Percentiles rank a stretch among this genome's conserved stretches.
These are phyloP conservation scores for Pangasius macronema DNA, from an alignment of 2,797 vertebrate species.

Conservation along the genomic window DNA sequence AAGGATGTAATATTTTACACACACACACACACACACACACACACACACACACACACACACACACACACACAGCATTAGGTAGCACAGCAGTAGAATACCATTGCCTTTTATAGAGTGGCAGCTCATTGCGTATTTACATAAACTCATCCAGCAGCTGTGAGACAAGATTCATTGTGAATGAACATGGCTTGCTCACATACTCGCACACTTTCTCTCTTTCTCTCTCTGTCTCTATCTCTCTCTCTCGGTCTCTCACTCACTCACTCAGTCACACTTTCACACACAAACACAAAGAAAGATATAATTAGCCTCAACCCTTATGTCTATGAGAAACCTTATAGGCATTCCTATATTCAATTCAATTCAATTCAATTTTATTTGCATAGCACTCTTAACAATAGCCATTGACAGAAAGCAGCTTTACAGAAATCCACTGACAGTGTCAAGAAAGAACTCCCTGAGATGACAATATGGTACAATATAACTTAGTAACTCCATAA, in stretches of 20 bases:
- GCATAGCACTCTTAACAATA: neutral
- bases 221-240: neutral
- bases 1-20: neutral
- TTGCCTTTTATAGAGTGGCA: conserved; percentile 77
- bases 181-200: conserved; percentile 30
- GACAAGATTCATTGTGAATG: conserved; percentile 33
- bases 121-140: conserved; percentile 51
- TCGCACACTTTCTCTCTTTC: neutral
- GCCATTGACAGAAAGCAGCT: neutral
- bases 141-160: conserved; percentile 36
- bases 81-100: conserved; percentile 67
- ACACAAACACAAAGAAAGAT: neutral
- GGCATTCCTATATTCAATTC: neutral
- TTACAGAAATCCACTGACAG: neutral
- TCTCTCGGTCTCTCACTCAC: no score
- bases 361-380: neutral
- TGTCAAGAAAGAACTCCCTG: neutral
- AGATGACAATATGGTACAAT: neutral
- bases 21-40: conserved; percentile 22
- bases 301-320: neutral
- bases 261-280: conserved; percentile 17
- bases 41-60: conserved; percentile 21
- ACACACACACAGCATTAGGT: conserved; percentile 46
- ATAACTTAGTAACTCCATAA: neutral
- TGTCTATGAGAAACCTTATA: neutral